phyloP scores from a whole-genome alignment of 2,888 invertebrate species.

The Apotomis capreana region DNA sequence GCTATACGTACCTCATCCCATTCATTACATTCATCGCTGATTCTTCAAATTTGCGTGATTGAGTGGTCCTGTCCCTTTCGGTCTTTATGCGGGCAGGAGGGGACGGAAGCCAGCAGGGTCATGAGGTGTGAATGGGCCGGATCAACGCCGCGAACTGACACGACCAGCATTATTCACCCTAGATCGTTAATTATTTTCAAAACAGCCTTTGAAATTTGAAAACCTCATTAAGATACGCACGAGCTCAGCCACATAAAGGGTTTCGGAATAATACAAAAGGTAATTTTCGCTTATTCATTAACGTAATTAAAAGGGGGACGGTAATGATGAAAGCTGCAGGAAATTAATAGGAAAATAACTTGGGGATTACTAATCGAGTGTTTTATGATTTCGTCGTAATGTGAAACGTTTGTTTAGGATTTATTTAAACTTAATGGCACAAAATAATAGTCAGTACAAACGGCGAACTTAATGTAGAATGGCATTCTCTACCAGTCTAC shows the following conservation, averaged over 20 bases:
- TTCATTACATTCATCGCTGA: constrained; percentile 10
- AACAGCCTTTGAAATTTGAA: constrained; percentile 76
- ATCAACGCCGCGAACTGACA: constrained; percentile 46
- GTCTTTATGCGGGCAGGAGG: constrained; percentile 6
- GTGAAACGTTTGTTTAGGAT: not conserved
- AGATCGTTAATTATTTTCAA: constrained; percentile 77
- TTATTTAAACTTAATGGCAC: too few species aligned
- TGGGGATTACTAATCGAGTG: constrained; percentile 42
- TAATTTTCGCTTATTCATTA: constrained; percentile 83
- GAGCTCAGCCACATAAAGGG: constrained; percentile 68
- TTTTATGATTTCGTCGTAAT: constrained; percentile 21
- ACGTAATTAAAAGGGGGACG: constrained; percentile 74
- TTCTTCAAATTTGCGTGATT: constrained; percentile 12
- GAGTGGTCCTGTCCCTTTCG: constrained; percentile 18
- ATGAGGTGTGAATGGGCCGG: constrained; percentile 23
- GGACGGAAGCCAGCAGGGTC: constrained; percentile 3
- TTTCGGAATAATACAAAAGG: constrained; percentile 75
- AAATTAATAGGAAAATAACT: constrained; percentile 68
- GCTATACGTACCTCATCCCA: not conserved
- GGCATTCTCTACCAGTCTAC: too few species aligned
- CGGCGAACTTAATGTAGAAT: too few species aligned
- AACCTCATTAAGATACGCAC: constrained; percentile 79
- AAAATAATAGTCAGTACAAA: too few species aligned
- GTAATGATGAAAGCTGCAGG: constrained; percentile 65
- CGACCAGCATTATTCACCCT: constrained; percentile 54